Evolutionary conservation across 2,113 vertebrate species (phyloP).

Genomic region (Callithrix jacchus): DNA sequence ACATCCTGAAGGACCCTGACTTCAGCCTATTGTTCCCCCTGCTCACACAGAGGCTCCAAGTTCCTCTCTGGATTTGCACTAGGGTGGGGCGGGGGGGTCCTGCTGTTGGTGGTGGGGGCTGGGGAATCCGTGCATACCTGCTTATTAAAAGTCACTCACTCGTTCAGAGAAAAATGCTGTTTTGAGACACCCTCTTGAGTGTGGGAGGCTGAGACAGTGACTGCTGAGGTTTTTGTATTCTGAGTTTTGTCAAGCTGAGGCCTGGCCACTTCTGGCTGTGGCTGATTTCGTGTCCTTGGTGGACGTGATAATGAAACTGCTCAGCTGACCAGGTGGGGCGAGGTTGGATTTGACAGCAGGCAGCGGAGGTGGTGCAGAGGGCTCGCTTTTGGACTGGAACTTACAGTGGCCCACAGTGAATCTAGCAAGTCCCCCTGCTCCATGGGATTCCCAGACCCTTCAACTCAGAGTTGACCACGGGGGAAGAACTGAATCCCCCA

Average conservation of each 20-base stretch:
- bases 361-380: background rate
- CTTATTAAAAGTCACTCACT: background rate
- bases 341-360: background rate
- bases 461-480: background rate
- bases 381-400: background rate
- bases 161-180: background rate
- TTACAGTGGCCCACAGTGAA: background rate
- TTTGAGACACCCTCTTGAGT: background rate
- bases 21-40: conserved; percentile 43
- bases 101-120: background rate
- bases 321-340: background rate
- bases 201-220: background rate
- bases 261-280: background rate
- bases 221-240: background rate
- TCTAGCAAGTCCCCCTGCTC: background rate
- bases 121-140: background rate
- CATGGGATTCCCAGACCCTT: background rate
- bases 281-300: background rate
- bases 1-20: conserved; percentile 46
- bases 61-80: conserved; percentile 24
- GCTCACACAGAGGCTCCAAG: background rate
- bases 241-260: background rate
- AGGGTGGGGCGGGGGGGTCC: background rate
- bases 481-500: background rate
- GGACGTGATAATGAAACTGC: background rate